Conservation (phyloP, 2,888 invertebrate species). For the Megastigmus dorsalis region DNA sequence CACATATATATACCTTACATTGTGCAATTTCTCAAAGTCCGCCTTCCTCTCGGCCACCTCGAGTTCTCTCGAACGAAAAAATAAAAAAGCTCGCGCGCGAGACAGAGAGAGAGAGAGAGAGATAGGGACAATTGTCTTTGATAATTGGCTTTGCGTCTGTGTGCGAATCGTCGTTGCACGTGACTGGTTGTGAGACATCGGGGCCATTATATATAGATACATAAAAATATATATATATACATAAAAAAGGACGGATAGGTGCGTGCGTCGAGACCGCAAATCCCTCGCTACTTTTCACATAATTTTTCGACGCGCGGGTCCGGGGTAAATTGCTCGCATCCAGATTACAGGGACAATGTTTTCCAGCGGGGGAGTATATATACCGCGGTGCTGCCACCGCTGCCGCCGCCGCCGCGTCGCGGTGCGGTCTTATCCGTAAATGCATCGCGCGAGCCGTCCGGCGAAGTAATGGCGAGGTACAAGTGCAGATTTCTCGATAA, state of each 20-base stretch:
- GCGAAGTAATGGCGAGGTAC: slow-evolving; percentile 53
- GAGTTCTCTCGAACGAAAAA: background rate
- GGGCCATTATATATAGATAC: background rate
- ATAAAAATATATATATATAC: too few species aligned
- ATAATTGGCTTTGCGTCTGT: slow-evolving; percentile 23
- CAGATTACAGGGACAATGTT: slow-evolving; percentile 60
- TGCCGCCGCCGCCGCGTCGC: too few species aligned
- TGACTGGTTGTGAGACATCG: slow-evolving; percentile 20
- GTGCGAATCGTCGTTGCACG: slow-evolving; percentile 2
- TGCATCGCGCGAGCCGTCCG: slow-evolving; percentile 52
- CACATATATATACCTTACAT: too few species aligned
- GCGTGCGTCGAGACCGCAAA: slow-evolving; percentile 56
- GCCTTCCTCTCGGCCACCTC: too few species aligned
- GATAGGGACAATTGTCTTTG: slow-evolving; percentile 23
- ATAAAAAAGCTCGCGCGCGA: background rate
- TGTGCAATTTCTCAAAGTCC: slow-evolving; percentile 14
- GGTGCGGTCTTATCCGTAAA: slow-evolving; percentile 47
- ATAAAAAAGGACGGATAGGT: slow-evolving; percentile 3
- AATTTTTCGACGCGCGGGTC: slow-evolving; percentile 57
- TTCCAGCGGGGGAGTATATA: slow-evolving; percentile 47
- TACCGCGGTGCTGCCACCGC: too few species aligned
- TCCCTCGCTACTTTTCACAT: slow-evolving; percentile 61
- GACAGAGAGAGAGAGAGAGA: background rate
- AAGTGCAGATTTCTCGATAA: slow-evolving; percentile 62
- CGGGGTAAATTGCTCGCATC: slow-evolving; percentile 59